Conservation (phyloP, 2,797 vertebrate species). For the Channallabes apus region DNA sequence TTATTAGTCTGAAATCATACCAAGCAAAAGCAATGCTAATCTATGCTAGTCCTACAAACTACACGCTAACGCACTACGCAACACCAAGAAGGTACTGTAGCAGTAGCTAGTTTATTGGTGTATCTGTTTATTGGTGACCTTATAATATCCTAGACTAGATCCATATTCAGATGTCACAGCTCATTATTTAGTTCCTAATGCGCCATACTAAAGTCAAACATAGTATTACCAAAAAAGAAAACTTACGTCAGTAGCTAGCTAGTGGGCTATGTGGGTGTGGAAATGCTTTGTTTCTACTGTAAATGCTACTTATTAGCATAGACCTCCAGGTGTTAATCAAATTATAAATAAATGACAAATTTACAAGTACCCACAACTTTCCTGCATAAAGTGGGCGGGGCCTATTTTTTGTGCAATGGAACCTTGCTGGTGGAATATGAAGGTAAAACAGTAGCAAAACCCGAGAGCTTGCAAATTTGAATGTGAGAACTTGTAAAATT, state of each 20-base stretch:
- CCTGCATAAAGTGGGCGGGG: background rate
- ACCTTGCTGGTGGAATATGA: background rate
- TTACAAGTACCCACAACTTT: background rate
- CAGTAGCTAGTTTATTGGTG: background rate
- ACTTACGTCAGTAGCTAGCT: background rate
- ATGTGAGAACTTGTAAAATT: too few species aligned
- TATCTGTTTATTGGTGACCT: background rate
- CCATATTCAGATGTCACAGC: background rate
- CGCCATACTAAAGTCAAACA: background rate
- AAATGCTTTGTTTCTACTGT: background rate
- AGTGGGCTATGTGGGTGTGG: background rate
- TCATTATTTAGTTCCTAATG: background rate
- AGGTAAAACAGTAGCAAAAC: too few species aligned
- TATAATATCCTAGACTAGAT: background rate
- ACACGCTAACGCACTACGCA: too few species aligned
- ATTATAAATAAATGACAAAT: background rate
- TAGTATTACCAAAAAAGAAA: background rate
- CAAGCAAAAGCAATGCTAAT: background rate
- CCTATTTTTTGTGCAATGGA: background rate
- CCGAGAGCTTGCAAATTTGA: too few species aligned
- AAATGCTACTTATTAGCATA: background rate
- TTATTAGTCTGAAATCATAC: background rate
- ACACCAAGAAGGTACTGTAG: too few species aligned
- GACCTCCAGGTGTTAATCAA: background rate
- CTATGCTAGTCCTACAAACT: background rate